Conservation (phyloP, 2,113 vertebrate species). For the Lontra canadensis region DNA sequence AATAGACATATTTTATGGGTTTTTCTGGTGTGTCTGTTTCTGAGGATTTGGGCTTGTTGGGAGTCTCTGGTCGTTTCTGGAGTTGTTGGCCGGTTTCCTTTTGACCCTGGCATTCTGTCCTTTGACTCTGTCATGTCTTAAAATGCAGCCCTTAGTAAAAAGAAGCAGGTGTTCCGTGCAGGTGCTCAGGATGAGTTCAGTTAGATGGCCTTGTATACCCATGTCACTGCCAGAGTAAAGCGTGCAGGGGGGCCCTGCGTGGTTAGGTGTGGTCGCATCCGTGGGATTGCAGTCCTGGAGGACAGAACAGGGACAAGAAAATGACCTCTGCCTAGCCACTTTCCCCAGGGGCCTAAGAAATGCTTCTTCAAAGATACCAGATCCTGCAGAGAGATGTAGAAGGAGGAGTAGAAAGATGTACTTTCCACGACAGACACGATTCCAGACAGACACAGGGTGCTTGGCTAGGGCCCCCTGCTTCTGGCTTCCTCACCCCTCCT, state of each 20-base stretch:
- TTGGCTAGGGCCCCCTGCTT: background rate
- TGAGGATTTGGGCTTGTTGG: background rate
- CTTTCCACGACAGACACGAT: fast-evolving
- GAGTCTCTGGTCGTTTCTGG: background rate
- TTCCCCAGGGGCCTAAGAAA: background rate
- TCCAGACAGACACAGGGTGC: background rate
- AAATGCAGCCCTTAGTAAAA: background rate
- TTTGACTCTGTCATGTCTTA: background rate
- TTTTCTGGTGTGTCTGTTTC: background rate
- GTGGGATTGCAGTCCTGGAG: fast-evolving
- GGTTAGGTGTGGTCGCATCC: fast-evolving
- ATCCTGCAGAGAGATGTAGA: background rate
- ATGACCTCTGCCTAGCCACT: background rate
- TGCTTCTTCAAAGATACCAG: background rate
- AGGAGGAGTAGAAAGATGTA: background rate
- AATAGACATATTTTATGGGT: background rate
- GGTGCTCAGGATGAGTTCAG: fast-evolving
- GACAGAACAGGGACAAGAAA: no score
- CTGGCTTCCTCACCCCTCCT: background rate
- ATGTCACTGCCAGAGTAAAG: fast-evolving
- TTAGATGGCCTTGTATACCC: background rate
- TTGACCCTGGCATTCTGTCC: background rate
- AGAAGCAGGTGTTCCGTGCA: background rate
- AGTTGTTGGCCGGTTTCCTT: background rate
- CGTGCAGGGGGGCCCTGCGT: fast-evolving